phyloP scores from a whole-genome alignment of 2,797 vertebrate genomes.

The Sciaenops ocellatus region DNA sequence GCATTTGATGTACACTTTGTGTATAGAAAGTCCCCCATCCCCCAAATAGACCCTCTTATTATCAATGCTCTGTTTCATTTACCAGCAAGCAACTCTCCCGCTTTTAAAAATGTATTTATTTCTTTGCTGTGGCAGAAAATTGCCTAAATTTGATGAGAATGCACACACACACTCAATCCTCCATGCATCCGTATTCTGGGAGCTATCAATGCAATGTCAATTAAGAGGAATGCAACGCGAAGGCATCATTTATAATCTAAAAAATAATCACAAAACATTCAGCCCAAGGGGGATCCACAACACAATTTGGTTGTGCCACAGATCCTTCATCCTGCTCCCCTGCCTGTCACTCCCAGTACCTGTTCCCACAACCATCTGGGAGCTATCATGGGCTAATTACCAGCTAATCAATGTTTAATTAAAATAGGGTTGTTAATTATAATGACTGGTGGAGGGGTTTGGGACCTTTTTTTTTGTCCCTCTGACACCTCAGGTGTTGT shows the following conservation, averaged over 20 bases:
- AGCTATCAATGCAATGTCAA: slow-evolving; percentile 82
- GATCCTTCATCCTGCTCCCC: slow-evolving; percentile 84
- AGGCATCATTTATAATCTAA: slow-evolving; percentile 86
- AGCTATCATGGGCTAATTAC: slow-evolving; percentile 92
- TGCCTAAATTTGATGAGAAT: slow-evolving; percentile 85
- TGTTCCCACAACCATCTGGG: slow-evolving; percentile 84
- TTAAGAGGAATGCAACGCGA: slow-evolving; percentile 86
- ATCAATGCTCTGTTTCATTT: slow-evolving; percentile 72
- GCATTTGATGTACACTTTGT: slow-evolving; percentile 23
- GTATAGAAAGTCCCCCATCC: slow-evolving; percentile 13
- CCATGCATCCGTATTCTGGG: slow-evolving; percentile 80
- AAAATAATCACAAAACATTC: slow-evolving; percentile 80
- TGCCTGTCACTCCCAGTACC: slow-evolving; percentile 84
- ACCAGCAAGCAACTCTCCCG: slow-evolving; percentile 63
- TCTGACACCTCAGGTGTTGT: slow-evolving; percentile 47
- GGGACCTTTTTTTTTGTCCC: slow-evolving; percentile 54
- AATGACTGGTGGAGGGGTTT: slow-evolving; percentile 82
- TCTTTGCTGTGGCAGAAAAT: slow-evolving; percentile 80
- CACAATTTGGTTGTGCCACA: slow-evolving; percentile 78
- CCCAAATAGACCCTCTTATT: slow-evolving; percentile 68
- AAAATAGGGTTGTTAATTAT: slow-evolving; percentile 91
- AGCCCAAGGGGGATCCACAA: slow-evolving; percentile 80
- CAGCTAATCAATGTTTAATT: slow-evolving; percentile 95
- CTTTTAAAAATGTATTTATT: slow-evolving; percentile 72
- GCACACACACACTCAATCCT: slow-evolving; percentile 78